Evolutionary conservation across 2,797 vertebrate species (phyloP).

Genomic region (Characodon lateralis): DNA sequence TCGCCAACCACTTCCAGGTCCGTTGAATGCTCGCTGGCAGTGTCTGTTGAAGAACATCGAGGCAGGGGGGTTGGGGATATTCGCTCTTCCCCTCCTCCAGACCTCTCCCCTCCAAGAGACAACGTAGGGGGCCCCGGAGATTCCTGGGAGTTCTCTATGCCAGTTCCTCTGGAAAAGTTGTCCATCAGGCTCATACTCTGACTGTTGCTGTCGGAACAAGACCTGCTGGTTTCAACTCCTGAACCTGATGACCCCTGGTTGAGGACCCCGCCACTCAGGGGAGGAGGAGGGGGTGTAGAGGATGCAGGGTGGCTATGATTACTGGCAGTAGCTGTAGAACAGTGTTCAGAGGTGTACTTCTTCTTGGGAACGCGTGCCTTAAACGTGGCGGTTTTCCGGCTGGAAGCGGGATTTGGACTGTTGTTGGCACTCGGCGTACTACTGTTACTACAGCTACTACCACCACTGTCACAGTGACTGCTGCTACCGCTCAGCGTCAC

Average conservation of each 20-base stretch:
- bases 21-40: slow-evolving; percentile 88
- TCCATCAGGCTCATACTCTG: slow-evolving; percentile 66
- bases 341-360: slow-evolving; percentile 88
- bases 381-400: slow-evolving; percentile 90
- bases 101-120: slow-evolving; percentile 51
- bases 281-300: slow-evolving; percentile 67
- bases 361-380: slow-evolving; percentile 90
- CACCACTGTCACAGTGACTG: slow-evolving; percentile 69
- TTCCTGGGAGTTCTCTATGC: slow-evolving; percentile 44
- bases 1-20: slow-evolving; percentile 79
- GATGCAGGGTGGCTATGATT: slow-evolving; percentile 73
- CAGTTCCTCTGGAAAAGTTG: slow-evolving; percentile 45
- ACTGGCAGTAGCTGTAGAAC: slow-evolving; percentile 57
- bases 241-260: slow-evolving; percentile 50
- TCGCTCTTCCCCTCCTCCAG: slow-evolving; percentile 52
- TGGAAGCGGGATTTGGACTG: slow-evolving; percentile 83
- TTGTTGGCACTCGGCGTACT: slow-evolving; percentile 80
- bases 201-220: slow-evolving; percentile 47
- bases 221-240: slow-evolving; percentile 45
- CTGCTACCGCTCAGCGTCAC: slow-evolving; percentile 35
- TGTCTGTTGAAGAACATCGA: slow-evolving; percentile 92
- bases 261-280: slow-evolving; percentile 47
- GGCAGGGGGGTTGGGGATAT: slow-evolving; percentile 79
- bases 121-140: slow-evolving; percentile 68
- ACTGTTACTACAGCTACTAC: slow-evolving; percentile 75